Conservation (phyloP, 2,888 invertebrate genomes). For the Ichneumoninae sp. region DNA sequence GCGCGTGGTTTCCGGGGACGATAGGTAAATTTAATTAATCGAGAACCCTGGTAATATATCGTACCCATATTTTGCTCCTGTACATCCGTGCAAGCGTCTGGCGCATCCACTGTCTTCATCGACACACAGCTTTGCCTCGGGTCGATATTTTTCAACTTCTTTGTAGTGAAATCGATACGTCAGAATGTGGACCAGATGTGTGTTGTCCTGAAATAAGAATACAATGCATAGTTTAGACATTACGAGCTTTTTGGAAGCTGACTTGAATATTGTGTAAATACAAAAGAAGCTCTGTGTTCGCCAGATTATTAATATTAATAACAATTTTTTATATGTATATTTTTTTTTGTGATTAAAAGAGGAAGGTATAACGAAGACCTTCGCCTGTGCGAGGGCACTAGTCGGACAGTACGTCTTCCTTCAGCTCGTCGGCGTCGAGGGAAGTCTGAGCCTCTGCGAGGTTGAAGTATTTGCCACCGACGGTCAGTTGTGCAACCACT, state of each 20-base stretch:
- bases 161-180: neutral
- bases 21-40: slow-evolving; percentile 86
- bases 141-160: neutral
- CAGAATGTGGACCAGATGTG: slow-evolving; percentile 3
- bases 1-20: slow-evolving; percentile 97
- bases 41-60: neutral
- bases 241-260: neutral
- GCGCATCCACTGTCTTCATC: neutral
- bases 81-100: neutral
- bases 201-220: neutral
- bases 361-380: slow-evolving; percentile 96
- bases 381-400: slow-evolving; percentile 93
- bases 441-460: slow-evolving; percentile 95
- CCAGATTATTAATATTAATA: neutral
- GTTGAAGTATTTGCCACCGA: slow-evolving; percentile 96
- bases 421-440: slow-evolving; percentile 95
- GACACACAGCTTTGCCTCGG: neutral
- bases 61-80: neutral
- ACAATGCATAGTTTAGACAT: neutral
- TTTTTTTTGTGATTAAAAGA: slow-evolving; percentile 84
- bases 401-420: slow-evolving; percentile 95
- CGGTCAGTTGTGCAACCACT: slow-evolving; percentile 85
- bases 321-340: neutral
- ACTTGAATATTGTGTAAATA: neutral
- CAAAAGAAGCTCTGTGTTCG: neutral